A percentile compares a stretch with the other conserved stretches of the same genome.
These are phyloP conservation scores for Ceyx cyanopectus DNA, from an alignment of 2,113 vertebrate species.

Conservation along the genomic window DNA sequence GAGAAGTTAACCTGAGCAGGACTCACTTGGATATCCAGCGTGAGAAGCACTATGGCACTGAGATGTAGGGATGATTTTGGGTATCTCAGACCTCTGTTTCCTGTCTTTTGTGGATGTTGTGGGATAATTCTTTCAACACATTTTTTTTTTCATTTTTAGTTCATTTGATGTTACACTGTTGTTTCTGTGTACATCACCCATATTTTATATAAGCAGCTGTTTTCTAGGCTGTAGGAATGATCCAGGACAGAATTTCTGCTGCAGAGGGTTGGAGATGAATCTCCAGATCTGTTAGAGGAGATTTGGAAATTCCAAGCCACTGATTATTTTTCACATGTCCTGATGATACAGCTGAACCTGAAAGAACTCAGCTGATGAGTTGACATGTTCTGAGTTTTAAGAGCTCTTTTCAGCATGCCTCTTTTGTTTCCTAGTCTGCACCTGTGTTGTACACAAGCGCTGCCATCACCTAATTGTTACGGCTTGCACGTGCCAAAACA, in stretches of 20 bases:
- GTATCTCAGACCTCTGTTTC: neutral
- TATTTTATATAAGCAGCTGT: neutral
- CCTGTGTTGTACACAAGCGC: constrained; percentile 97
- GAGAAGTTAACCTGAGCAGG: neutral
- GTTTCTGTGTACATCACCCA: neutral
- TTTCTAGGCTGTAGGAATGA: neutral
- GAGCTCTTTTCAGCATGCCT: constrained; percentile 6
- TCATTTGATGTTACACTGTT: neutral
- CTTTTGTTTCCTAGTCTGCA: constrained; percentile 87
- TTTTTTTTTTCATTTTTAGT: neutral
- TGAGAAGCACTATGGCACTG: neutral
- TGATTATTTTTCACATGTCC: neutral
- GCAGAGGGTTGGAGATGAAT: neutral
- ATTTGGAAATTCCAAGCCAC: neutral
- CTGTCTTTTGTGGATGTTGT: neutral
- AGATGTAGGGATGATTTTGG: neutral
- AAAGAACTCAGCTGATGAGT: neutral
- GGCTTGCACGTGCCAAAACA: constrained; percentile 94
- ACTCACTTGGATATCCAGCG: neutral
- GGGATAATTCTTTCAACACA: neutral
- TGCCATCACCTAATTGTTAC: constrained; percentile 96
- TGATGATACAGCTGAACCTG: neutral
- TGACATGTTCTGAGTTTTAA: neutral
- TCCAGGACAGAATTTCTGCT: neutral
- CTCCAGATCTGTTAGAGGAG: neutral